These are phyloP conservation scores for Melozone crissalis DNA, from an alignment of 2,113 vertebrate species.

Conservation along the genomic window DNA sequence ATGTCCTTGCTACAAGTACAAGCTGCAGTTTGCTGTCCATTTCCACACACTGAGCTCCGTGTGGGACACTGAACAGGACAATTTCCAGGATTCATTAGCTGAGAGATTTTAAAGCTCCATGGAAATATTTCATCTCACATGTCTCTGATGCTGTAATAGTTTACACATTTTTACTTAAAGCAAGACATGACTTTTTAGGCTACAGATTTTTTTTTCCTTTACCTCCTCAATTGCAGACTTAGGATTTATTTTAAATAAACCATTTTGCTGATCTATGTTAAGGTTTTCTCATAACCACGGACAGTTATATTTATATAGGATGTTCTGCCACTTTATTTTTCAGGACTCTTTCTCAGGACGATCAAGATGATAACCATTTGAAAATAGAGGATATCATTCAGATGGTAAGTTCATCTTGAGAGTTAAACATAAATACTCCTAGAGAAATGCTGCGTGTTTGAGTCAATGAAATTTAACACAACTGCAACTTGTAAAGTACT, in stretches of 20 bases:
- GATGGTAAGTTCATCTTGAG: slow-evolving; percentile 79
- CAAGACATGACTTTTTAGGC: neutral
- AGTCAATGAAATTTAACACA: neutral
- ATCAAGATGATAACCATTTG: slow-evolving; percentile 92
- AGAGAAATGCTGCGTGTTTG: neutral
- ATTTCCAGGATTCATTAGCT: neutral
- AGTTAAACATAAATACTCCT: neutral
- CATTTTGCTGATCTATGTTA: neutral
- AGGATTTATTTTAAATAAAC: neutral
- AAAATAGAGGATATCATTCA: slow-evolving; percentile 93
- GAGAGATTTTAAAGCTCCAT: neutral
- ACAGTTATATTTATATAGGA: neutral
- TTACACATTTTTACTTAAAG: neutral
- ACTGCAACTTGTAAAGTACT: neutral
- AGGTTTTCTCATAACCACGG: neutral
- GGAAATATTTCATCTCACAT: neutral
- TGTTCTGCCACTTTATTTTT: slow-evolving; percentile 24
- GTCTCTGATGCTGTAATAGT: neutral
- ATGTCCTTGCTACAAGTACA: neutral
- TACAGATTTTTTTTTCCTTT: neutral
- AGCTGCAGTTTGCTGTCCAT: neutral
- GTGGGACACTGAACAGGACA: neutral
- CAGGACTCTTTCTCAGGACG: slow-evolving; percentile 94
- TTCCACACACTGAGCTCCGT: neutral
- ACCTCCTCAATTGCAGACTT: neutral